Evolutionary conservation across 2,888 invertebrate species (phyloP).

Genomic region (Glyphotaelius pellucidus): DNA sequence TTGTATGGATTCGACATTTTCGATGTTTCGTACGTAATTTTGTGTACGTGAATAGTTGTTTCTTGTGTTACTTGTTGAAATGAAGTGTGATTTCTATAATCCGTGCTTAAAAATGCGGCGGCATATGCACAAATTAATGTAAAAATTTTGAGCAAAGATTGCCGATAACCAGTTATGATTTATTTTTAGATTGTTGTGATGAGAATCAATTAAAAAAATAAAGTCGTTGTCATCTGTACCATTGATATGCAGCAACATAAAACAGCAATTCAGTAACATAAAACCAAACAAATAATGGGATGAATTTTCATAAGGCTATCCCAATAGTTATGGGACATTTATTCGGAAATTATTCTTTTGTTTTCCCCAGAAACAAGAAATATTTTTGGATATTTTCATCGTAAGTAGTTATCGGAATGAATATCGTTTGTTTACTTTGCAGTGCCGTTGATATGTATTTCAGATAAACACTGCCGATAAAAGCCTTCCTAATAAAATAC

Average conservation of each 20-base stretch:
- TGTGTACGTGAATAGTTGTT: no score
- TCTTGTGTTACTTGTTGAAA: no score
- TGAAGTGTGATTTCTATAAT: no score
- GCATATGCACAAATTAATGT: no score
- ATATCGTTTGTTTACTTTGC: neutral
- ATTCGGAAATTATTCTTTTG: conserved; percentile 11
- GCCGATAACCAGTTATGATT: neutral
- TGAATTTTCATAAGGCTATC: neutral
- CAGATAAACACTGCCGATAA: neutral
- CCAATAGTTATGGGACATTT: conserved; percentile 23
- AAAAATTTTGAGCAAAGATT: neutral
- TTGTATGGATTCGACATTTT: no score
- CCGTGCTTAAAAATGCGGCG: no score
- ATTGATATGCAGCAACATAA: no score
- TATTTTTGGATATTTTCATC: neutral
- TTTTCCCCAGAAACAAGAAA: neutral
- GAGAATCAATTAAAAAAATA: neutral
- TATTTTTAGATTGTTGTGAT: neutral
- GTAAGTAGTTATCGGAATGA: neutral
- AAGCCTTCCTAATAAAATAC: neutral
- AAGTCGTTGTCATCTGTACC: neutral
- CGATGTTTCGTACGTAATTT: no score
- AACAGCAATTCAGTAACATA: no score
- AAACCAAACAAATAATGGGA: neutral
- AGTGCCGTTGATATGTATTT: neutral